A percentile compares a stretch with the other conserved stretches of the same genome.
These are phyloP conservation scores for Oncorhynchus clarkii DNA, from an alignment of 2,113 vertebrate species.

Conservation along the genomic window DNA sequence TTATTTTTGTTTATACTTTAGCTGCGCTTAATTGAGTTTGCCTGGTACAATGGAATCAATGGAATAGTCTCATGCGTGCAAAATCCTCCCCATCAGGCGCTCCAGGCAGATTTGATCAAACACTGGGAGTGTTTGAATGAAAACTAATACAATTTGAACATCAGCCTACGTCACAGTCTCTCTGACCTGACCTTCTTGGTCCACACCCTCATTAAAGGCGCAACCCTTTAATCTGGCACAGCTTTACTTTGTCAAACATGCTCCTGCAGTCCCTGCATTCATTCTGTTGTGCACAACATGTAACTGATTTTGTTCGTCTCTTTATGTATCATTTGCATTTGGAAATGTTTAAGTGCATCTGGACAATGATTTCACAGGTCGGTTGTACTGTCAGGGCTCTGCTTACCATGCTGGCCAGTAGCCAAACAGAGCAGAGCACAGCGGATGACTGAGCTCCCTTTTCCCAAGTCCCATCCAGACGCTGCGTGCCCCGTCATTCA, in stretches of 20 bases:
- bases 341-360: slow-evolving; percentile 39
- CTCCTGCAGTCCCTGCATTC: slow-evolving; percentile 1
- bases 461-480: slow-evolving; percentile 64
- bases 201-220: slow-evolving; percentile 51
- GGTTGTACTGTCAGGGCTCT: slow-evolving; percentile 55
- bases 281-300: slow-evolving; percentile 12
- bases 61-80: too few species aligned
- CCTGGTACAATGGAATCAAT: too few species aligned
- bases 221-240: slow-evolving; percentile 30
- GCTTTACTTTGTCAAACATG: slow-evolving; percentile 34
- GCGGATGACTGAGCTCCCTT: slow-evolving; percentile 45
- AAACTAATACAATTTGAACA: too few species aligned
- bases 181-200: slow-evolving; percentile 36
- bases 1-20: background rate
- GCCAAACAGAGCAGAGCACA: slow-evolving; percentile 43
- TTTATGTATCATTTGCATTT: slow-evolving; percentile 28
- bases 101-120: slow-evolving; percentile 9
- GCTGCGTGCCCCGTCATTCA: slow-evolving; percentile 62
- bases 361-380: slow-evolving; percentile 59
- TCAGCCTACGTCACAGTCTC: slow-evolving; percentile 28
- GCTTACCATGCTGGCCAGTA: slow-evolving; percentile 55
- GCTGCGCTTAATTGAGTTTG: too few species aligned
- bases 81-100: slow-evolving; percentile 10
- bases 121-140: slow-evolving; percentile 39
- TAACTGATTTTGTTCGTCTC: background rate